Evolutionary conservation across 2,888 invertebrate genomes (phyloP).

Genomic region (Agapetus fuscipes): DNA sequence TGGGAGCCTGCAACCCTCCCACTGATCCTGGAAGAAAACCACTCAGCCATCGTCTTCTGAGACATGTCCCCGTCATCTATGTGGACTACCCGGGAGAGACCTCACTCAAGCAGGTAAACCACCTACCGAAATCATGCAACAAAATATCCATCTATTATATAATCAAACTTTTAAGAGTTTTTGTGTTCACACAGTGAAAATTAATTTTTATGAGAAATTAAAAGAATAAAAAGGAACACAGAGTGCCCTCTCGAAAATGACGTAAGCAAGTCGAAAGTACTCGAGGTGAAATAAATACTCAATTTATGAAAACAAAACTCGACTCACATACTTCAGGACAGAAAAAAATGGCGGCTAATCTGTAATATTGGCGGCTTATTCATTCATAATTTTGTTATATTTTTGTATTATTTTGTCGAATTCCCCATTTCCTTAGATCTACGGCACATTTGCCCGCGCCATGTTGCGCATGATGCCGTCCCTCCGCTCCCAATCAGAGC

Average conservation of each 20-base stretch:
- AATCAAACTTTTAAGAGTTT: too few species aligned
- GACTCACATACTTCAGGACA: too few species aligned
- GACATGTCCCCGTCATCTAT: conserved; percentile 98
- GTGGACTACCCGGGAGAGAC: conserved; percentile 99
- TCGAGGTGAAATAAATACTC: too few species aligned
- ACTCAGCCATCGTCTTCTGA: conserved; percentile 72
- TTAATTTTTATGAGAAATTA: not conserved
- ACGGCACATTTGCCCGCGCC: conserved; percentile 96
- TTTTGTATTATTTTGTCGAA: too few species aligned
- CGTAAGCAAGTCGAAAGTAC: too few species aligned
- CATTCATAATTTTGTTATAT: too few species aligned
- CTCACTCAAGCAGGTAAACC: conserved; percentile 76
- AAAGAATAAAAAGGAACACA: not conserved
- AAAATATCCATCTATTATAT: too few species aligned
- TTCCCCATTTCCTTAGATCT: conserved; percentile 58
- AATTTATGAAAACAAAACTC: too few species aligned
- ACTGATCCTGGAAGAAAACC: conserved; percentile 98
- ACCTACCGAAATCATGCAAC: too few species aligned
- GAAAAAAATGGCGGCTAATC: too few species aligned
- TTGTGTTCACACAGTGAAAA: not conserved
- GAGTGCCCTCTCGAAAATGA: too few species aligned
- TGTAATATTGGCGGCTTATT: too few species aligned
- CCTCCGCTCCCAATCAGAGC: conserved; percentile 88
- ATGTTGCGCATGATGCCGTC: conserved; percentile 93
- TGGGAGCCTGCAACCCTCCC: conserved; percentile 99